Conservation (phyloP, 2,888 invertebrate genomes). For the Polyommatus icarus region DNA sequence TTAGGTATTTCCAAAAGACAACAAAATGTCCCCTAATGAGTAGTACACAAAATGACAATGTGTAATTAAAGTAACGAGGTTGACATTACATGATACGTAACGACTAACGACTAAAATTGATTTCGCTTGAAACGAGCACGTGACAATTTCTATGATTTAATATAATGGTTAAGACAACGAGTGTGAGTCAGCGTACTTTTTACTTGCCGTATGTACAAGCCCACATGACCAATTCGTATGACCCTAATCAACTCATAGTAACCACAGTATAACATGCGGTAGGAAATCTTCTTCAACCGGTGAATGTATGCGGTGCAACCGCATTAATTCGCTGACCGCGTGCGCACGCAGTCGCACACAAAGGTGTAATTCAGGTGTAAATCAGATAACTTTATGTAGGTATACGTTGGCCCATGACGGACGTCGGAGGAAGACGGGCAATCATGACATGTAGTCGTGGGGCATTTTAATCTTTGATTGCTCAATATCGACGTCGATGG, state of each 20-base stretch:
- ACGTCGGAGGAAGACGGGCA: too few relatives aligned
- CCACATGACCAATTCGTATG: conserved; percentile 39
- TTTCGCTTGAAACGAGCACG: conserved; percentile 40
- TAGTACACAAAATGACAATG: neutral
- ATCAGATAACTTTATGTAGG: too few relatives aligned
- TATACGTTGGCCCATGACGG: too few relatives aligned
- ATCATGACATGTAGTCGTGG: too few relatives aligned
- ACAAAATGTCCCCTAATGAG: too few relatives aligned
- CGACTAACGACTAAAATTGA: conserved; percentile 27
- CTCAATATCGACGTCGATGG: too few relatives aligned
- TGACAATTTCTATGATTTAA: conserved; percentile 39
- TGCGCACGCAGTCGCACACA: too few relatives aligned
- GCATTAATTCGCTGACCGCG: too few relatives aligned
- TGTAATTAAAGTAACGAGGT: neutral
- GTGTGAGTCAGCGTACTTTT: conserved; percentile 41
- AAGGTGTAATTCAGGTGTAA: too few relatives aligned
- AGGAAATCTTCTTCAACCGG: neutral
- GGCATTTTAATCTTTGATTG: too few relatives aligned
- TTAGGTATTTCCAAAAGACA: too few relatives aligned
- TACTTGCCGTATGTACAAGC: conserved; percentile 33
- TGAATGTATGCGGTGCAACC: too few relatives aligned
- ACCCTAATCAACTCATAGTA: conserved; percentile 34
- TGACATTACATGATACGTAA: conserved; percentile 12
- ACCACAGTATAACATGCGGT: neutral
- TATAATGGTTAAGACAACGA: conserved; percentile 41